Evolutionary conservation across 2,113 vertebrate species (phyloP).

Genomic region (Mesitornis unicolor): DNA sequence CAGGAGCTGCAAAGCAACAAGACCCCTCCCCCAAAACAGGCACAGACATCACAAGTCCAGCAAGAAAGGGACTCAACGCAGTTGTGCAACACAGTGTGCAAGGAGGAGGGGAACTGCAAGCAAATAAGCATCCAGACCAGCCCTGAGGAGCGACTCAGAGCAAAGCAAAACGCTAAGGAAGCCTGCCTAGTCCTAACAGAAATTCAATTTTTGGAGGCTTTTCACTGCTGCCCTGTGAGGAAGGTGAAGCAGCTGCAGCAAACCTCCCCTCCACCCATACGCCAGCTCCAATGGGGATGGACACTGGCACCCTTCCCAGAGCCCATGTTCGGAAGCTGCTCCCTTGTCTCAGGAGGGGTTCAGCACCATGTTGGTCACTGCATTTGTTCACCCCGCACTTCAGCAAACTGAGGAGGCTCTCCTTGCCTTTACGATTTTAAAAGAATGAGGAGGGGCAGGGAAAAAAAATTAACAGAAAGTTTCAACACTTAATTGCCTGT

Average conservation of each 20-base stretch:
- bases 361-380: neutral
- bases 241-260: neutral
- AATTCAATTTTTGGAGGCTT: neutral
- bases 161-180: neutral
- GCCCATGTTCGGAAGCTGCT: rapidly evolving
- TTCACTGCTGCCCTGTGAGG: rapidly evolving
- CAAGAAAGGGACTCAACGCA: neutral
- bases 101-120: neutral
- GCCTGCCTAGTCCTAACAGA: neutral
- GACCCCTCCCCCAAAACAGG: rapidly evolving
- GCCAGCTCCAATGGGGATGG: neutral
- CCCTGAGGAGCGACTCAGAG: rapidly evolving
- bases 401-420: neutral
- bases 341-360: neutral
- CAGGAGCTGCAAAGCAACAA: neutral
- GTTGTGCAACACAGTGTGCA: neutral
- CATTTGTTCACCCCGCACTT: neutral
- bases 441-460: constrained; percentile 28
- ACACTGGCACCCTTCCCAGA: neutral
- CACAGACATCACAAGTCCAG: neutral
- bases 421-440: neutral
- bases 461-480: neutral
- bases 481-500: neutral
- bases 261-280: neutral
- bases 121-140: neutral